phyloP scores from a whole-genome alignment of 2,888 invertebrate species.

The Nephrotoma appendiculata region DNA sequence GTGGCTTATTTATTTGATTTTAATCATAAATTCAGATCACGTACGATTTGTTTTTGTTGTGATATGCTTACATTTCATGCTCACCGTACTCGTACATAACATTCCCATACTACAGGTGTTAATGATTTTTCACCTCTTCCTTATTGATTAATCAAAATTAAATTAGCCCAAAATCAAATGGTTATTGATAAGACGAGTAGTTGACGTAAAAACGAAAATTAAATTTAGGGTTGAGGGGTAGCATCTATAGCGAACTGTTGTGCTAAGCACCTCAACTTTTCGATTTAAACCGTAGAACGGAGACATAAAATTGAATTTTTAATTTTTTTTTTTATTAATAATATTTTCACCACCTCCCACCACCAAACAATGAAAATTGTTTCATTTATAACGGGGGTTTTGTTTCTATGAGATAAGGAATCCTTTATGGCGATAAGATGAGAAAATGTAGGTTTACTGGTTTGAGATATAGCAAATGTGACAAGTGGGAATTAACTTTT shows the following conservation, averaged over 20 bases:
- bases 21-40: not conserved
- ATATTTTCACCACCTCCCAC: not conserved
- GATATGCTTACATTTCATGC: not conserved
- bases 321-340: not conserved
- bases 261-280: not conserved
- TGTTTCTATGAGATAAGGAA: not conserved
- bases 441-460: not conserved
- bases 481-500: not conserved
- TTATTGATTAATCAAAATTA: not conserved
- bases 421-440: not conserved
- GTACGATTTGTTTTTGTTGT: not conserved
- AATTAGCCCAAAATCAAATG: not conserved
- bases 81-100: not conserved
- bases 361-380: not conserved
- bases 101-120: not conserved
- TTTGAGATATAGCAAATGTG: not conserved
- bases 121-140: not conserved
- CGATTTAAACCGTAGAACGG: not conserved
- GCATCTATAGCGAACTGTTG: not conserved
- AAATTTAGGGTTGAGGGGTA: not conserved
- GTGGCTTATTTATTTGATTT: not conserved
- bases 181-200: not conserved
- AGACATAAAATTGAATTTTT: not conserved
- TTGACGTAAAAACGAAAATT: not conserved
- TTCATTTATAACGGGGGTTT: not conserved